phyloP scores from a whole-genome alignment of 2,888 invertebrate species.

The Cotesia congregata region DNA sequence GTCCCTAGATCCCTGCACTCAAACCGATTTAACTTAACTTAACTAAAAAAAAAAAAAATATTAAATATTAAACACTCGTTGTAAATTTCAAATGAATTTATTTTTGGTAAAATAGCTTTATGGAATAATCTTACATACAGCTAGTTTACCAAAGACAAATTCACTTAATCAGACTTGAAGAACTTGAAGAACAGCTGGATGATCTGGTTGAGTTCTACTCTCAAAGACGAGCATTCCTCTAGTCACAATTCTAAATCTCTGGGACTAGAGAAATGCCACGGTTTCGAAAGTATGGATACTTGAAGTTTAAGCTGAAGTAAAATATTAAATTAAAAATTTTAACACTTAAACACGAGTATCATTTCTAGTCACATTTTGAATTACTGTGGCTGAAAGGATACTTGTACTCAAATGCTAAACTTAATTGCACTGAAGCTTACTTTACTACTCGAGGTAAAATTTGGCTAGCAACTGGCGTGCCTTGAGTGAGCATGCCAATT shows the following conservation, averaged over 20 bases:
- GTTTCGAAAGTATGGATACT: too few species aligned
- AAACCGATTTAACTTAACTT: constrained; percentile 45
- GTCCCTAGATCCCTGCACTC: constrained; percentile 65
- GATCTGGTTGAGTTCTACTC: too few species aligned
- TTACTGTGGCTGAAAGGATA: neutral
- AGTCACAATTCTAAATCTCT: too few species aligned
- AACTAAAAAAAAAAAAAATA: neutral
- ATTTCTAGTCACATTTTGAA: neutral
- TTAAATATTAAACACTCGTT: neutral
- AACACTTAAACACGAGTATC: neutral
- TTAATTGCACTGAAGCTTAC: too few species aligned
- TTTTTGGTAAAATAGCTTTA: constrained; percentile 71
- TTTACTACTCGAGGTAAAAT: neutral
- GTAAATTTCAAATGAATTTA: constrained; percentile 58
- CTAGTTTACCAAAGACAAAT: constrained; percentile 75
- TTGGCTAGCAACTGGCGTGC: neutral
- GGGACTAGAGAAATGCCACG: too few species aligned
- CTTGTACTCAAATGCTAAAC: neutral
- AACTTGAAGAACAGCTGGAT: neutral
- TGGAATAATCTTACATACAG: constrained; percentile 70
- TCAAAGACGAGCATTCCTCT: too few species aligned
- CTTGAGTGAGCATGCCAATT: neutral
- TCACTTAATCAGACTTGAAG: constrained; percentile 45
- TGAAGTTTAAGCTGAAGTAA: too few species aligned
- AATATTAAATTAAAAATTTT: too few species aligned